Base-by-base conservation (phyloP, 1,140 invertebrate genomes). In the Hermetia illucens region DNA sequence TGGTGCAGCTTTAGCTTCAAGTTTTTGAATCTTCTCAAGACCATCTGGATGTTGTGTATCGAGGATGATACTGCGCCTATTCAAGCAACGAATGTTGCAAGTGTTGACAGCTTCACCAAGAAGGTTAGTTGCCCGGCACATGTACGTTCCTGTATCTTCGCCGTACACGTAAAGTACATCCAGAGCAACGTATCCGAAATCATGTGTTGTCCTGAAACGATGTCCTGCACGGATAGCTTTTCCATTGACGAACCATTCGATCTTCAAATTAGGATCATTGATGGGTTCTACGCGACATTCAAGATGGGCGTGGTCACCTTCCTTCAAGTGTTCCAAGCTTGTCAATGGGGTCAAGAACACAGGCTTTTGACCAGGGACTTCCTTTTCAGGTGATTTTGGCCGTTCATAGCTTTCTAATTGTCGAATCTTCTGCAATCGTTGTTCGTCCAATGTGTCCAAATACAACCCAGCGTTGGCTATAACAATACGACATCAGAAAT, bases 231-330 rank as follows among this genome's bases (percentile, higher is more conserved):
- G 74, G 42, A 86, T 71, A 42, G 76, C 74, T 40, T 80, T 71
- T 38, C 84, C 86, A 64, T 94, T 88, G 33, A 83, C 75, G 64
- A 82, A 94, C 94, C 94, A 98, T 66, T 96, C 89, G 38, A 98
- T 89, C 58, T 80, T 84, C 48, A 98, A 70, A 47, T 91, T 84
- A 2, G 92, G 77, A 63, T 98, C 93, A 53, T 93, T 94, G 43
- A 96, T 84, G 9, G 93, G 94, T 51, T 94, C 85, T 13, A 98
- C 80, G 39, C 89, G 77, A 53, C 88, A 93, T 70, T 98, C 94
- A 44, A 98, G 73, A 66, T 97, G 92, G 44, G 86, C 83, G 44
- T 87, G 83, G 52, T 92, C 84, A 33, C 84, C 83, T 71, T 94
- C 91, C 58, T 85, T 85, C 9, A 90, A 55, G 55, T 84, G 79